These are phyloP conservation scores for Drosophila yooni DNA, from an alignment of 2,888 invertebrate species.

Conservation along the genomic window DNA sequence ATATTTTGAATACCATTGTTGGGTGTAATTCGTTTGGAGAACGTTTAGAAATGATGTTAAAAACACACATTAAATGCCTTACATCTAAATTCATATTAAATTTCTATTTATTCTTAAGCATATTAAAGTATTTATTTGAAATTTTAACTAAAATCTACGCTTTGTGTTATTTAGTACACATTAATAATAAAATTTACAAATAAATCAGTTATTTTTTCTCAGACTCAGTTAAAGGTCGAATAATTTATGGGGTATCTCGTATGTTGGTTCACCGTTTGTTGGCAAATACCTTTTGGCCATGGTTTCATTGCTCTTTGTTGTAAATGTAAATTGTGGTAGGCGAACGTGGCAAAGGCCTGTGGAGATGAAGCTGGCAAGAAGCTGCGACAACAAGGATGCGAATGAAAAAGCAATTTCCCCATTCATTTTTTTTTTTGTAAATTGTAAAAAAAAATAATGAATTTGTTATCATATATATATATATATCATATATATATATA, in stretches of 20 bases:
- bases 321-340: constrained; percentile 29
- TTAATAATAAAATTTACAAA: neutral
- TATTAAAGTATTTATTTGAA: neutral
- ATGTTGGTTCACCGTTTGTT: neutral
- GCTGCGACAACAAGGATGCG: neutral
- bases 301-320: constrained; percentile 11
- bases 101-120: neutral
- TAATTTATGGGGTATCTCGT: neutral
- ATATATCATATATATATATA: no score
- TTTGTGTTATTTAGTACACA: neutral
- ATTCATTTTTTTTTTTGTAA: neutral
- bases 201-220: no score
- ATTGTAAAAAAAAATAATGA: constrained; percentile 23
- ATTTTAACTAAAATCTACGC: neutral
- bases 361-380: neutral
- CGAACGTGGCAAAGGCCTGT: constrained; percentile 7
- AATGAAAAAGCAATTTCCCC: constrained; percentile 1
- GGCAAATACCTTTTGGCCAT: neutral
- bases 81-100: neutral
- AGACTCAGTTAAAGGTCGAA: neutral
- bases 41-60: neutral
- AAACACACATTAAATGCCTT: neutral
- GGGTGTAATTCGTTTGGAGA: neutral
- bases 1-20: neutral
- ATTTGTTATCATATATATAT: constrained; percentile 18